Conservation (phyloP, 2,113 vertebrate species). For the Ginglymostoma cirratum region DNA sequence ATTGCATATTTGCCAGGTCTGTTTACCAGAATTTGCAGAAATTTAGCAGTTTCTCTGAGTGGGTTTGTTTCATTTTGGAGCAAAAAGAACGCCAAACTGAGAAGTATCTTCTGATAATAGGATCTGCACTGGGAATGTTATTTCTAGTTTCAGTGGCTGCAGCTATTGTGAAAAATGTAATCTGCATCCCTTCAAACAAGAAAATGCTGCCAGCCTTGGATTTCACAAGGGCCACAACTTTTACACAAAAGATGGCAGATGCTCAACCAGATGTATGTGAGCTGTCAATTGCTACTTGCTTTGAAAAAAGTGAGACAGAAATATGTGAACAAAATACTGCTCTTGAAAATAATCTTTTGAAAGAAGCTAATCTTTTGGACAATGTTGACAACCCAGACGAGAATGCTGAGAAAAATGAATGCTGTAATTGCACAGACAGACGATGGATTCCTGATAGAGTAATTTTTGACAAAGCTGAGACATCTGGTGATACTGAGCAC, state of each 20-base stretch:
- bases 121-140: neutral
- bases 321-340: neutral
- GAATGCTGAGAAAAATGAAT: neutral
- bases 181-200: neutral
- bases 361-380: neutral
- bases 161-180: neutral
- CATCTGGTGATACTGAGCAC: neutral
- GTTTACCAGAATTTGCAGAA: neutral
- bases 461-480: neutral
- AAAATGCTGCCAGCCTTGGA: neutral
- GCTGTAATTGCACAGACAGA: neutral
- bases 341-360: neutral
- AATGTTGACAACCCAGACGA: neutral
- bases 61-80: neutral
- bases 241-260: neutral
- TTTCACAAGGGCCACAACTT: neutral
- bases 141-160: neutral
- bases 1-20: neutral
- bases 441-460: constrained; percentile 30
- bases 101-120: neutral
- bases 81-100: neutral
- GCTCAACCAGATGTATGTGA: neutral
- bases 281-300: neutral
- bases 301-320: neutral
- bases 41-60: neutral